Percentiles rank a stretch among this genome's conserved stretches.
Evolutionary conservation across 2,797 vertebrate species (phyloP).

Genomic region (Alectoris magna): DNA sequence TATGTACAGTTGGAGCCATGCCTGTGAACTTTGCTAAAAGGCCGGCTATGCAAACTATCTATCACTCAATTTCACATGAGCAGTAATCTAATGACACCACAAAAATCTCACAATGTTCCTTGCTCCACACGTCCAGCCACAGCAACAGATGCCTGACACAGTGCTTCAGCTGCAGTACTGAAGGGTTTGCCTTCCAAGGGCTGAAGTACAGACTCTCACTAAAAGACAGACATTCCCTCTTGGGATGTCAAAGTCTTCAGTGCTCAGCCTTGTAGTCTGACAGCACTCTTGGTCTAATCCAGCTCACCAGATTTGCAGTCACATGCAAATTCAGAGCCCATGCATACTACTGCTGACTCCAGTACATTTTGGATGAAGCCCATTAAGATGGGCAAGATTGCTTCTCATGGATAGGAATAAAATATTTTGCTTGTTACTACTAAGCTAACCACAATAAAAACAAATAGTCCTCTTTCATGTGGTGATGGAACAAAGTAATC

Average conservation of each 20-base stretch:
- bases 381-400: background rate
- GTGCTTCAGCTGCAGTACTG: background rate
- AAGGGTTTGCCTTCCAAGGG: background rate
- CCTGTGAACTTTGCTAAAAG: conserved; percentile 21
- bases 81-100: conserved; percentile 43
- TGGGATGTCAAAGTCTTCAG: background rate
- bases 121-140: background rate
- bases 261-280: background rate
- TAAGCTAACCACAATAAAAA: conserved; percentile 55
- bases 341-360: background rate
- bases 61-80: conserved; percentile 11
- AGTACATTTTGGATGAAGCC: background rate
- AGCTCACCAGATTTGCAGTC: background rate
- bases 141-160: background rate
- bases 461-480: conserved; percentile 62
- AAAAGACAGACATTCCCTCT: background rate
- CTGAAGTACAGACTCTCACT: background rate
- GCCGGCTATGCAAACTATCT: conserved; percentile 31
- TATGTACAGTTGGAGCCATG: conserved; percentile 23
- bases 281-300: background rate
- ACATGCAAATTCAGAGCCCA: background rate
- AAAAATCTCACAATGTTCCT: background rate
- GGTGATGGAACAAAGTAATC: conserved; percentile 38
- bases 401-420: conserved; percentile 12
- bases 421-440: conserved; percentile 52